These are phyloP conservation scores for Ecdyonurus torrentis DNA, from an alignment of 2,888 invertebrate species.

Conservation along the genomic window DNA sequence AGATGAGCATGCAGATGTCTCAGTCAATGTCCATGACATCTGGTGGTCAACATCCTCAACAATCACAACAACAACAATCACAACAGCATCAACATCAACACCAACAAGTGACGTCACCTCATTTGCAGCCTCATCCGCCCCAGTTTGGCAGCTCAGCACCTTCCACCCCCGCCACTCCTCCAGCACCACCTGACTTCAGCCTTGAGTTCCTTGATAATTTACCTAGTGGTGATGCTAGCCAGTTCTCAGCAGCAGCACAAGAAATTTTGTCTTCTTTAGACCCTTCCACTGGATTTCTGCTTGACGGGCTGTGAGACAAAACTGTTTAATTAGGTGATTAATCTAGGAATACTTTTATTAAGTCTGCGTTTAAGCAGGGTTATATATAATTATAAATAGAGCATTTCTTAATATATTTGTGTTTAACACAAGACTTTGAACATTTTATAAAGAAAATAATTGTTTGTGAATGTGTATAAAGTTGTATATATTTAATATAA, in stretches of 20 bases:
- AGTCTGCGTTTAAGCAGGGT: too few relatives aligned
- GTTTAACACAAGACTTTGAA: not conserved
- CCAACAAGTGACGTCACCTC: constrained; percentile 13
- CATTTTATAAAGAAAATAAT: not conserved
- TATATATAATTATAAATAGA: not conserved
- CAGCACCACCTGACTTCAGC: constrained; percentile 47
- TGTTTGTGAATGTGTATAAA: not conserved
- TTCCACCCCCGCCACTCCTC: constrained; percentile 12
- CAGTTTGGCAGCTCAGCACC: constrained; percentile 2
- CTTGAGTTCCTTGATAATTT: constrained; percentile 75
- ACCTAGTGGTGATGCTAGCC: constrained; percentile 53
- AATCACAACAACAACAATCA: constrained; percentile 23
- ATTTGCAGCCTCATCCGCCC: constrained; percentile 6
- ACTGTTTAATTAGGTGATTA: too few relatives aligned
- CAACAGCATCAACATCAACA: constrained; percentile 14
- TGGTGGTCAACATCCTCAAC: constrained; percentile 13
- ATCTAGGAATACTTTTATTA: too few relatives aligned
- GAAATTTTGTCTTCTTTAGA: constrained; percentile 72
- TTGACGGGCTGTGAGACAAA: constrained; percentile 12
- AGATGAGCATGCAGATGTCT: constrained; percentile 31
- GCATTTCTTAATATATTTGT: not conserved
- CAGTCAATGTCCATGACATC: constrained; percentile 24
- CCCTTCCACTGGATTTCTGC: constrained; percentile 32
- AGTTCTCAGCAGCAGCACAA: constrained; percentile 49
- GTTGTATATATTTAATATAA: too few relatives aligned